These are phyloP conservation scores for Channa maculata DNA, from an alignment of 2,113 vertebrate genomes.

Conservation along the genomic window DNA sequence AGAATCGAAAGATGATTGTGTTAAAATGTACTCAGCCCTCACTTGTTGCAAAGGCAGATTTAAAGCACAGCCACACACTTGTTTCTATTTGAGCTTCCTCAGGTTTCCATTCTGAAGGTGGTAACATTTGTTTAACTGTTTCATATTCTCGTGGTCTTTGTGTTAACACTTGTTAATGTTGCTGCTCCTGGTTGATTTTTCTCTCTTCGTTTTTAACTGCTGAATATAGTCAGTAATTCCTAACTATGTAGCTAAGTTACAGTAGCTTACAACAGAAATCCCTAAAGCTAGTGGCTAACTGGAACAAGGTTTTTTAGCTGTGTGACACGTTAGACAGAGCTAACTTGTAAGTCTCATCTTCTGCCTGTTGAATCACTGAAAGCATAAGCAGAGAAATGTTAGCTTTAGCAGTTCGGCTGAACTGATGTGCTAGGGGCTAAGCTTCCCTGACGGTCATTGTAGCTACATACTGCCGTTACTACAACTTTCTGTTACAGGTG, in stretches of 20 bases:
- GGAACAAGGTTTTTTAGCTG: neutral
- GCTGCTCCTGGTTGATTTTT: neutral
- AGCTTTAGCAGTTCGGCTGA: constrained; percentile 9
- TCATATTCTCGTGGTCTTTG: neutral
- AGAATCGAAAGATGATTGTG: neutral
- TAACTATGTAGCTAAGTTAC: constrained; percentile 28
- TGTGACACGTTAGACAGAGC: neutral
- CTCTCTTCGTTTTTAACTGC: neutral
- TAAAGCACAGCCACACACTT: constrained; percentile 38
- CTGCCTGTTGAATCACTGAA: constrained; percentile 7
- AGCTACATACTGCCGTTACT: constrained; percentile 48
- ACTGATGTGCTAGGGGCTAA: neutral
- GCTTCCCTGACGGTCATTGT: constrained; percentile 17
- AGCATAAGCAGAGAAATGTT: neutral
- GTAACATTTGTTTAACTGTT: constrained; percentile 11
- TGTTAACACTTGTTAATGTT: neutral
- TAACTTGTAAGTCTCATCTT: no score
- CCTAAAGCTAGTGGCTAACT: constrained; percentile 15
- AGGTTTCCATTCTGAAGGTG: constrained; percentile 60
- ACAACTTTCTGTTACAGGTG: constrained; percentile 36
- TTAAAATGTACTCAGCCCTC: neutral
- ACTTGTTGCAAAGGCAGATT: neutral
- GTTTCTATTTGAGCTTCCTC: constrained; percentile 11
- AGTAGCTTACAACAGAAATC: constrained; percentile 30
- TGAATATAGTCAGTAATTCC: constrained; percentile 1